phyloP scores from a whole-genome alignment of 1,140 invertebrate genomes.

The Heliconius congener region DNA sequence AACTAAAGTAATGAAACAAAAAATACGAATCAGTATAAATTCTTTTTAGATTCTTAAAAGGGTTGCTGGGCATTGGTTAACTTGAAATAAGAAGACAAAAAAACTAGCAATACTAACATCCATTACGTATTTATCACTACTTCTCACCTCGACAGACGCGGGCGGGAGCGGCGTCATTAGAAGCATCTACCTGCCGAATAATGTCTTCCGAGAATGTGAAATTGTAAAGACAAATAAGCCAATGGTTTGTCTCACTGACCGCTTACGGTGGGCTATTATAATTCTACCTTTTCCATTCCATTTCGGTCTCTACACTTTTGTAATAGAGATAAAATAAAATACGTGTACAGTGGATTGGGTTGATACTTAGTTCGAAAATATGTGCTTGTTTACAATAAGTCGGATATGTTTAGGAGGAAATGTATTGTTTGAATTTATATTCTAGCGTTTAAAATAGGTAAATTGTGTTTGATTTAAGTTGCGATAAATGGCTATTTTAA shows the following conservation, averaged over 20 bases:
- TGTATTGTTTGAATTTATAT: conserved; percentile 9
- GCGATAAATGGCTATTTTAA: background rate
- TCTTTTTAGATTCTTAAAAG: background rate
- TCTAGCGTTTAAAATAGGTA: background rate
- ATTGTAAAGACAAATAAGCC: conserved; percentile 69
- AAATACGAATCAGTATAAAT: background rate
- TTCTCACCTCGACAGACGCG: conserved; percentile 43
- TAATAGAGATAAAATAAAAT: conserved; percentile 15
- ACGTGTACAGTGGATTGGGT: conserved; percentile 20
- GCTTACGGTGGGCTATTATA: conserved; percentile 20
- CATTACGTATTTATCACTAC: conserved; percentile 50
- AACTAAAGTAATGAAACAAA: background rate
- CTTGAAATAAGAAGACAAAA: background rate
- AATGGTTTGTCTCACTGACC: conserved; percentile 58
- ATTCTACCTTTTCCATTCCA: background rate
- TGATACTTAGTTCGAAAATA: conserved; percentile 35
- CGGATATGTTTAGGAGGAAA: conserved; percentile 22
- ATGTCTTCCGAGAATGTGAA: conserved; percentile 67
- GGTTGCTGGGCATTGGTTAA: background rate
- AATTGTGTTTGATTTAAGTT: background rate
- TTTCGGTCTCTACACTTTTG: background rate
- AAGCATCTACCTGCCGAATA: conserved; percentile 63
- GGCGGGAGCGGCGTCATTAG: conserved; percentile 43
- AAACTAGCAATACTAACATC: conserved; percentile 28
- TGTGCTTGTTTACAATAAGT: conserved; percentile 33